A percentile compares a stretch with the other conserved stretches of the same genome.
Evolutionary conservation across 2,888 invertebrate genomes (phyloP).

Genomic region (Flabesymbios commensalis): DNA sequence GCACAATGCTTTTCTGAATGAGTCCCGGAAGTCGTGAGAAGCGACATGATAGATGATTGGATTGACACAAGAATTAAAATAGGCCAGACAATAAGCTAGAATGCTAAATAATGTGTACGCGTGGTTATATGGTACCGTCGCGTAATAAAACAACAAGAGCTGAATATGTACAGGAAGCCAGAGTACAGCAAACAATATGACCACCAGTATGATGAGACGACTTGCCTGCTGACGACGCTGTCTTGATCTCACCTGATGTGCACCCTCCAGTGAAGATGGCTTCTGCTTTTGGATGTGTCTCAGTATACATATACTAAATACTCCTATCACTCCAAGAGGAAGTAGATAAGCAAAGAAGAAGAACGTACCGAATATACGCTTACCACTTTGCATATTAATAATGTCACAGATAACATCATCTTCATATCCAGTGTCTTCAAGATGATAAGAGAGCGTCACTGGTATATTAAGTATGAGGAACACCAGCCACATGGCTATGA

Average conservation of each 20-base stretch:
- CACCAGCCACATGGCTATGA: slow-evolving; percentile 16
- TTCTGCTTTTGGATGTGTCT: slow-evolving; percentile 27
- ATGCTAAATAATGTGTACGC: slow-evolving; percentile 28
- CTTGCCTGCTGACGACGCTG: slow-evolving; percentile 29
- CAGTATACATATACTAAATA: slow-evolving; percentile 32
- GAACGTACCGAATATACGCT: slow-evolving; percentile 28
- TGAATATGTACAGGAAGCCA: slow-evolving; percentile 41
- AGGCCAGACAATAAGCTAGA: slow-evolving; percentile 35
- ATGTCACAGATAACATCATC: slow-evolving; percentile 28
- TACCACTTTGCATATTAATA: slow-evolving; percentile 7
- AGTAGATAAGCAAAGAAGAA: slow-evolving; percentile 36
- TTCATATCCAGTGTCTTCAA: neutral
- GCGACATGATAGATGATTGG: slow-evolving; percentile 39
- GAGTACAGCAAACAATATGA: slow-evolving; percentile 36
- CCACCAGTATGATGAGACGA: slow-evolving; percentile 35
- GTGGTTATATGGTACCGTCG: slow-evolving; percentile 17
- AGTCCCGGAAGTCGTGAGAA: slow-evolving; percentile 36
- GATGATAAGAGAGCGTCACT: slow-evolving; percentile 11
- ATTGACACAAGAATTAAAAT: slow-evolving; percentile 39
- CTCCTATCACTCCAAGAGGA: slow-evolving; percentile 29
- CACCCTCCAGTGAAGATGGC: slow-evolving; percentile 15
- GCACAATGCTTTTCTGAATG: slow-evolving; percentile 30
- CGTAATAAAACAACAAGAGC: slow-evolving; percentile 34
- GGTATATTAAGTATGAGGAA: slow-evolving; percentile 13
- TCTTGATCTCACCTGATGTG: slow-evolving; percentile 18